Base-by-base conservation (phyloP, 2,113 vertebrate genomes). In the Passer montanus region DNA sequence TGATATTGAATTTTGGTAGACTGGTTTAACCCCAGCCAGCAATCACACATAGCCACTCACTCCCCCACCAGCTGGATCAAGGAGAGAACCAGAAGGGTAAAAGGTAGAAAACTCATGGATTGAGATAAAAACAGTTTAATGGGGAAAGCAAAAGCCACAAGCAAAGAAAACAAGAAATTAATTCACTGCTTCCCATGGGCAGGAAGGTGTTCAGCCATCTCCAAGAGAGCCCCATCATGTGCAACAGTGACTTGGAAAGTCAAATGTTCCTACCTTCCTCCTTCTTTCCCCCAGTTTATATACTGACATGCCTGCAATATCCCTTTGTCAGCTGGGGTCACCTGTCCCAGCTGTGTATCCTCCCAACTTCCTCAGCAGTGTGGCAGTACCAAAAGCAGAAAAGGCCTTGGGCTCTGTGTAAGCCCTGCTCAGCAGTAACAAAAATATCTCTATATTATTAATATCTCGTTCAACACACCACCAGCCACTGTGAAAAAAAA, bases 291-390 rank as follows among this genome's bases (percentile, higher is more conserved):
- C 9, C 15, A 10, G 0, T 53, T n/a, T 53, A 39, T 30, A 26
- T 10, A 39, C 13, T 52, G 13, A 37, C 28, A 53, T 13, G 1
- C 52, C 23, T 67, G 60, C 27, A 67, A 52, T 33, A 6, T 74
- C 4, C 28, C 53, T 75, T 68, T 53, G 7, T 52, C 28, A n/a
- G 3, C 1, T 74, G 20, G 37, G 7, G 3, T 56, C 35, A 64
- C 19, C 22, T 44, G 37, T 26, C 23, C 16, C 5, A 6, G 15
- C 19, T 26, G 15, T n/a, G 46, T n/a, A 15, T 82, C 28, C 23
- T 73, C 9, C 3, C 18, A 66, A 3, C 3, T 37, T 80, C 22
- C 22, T 73, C 0, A 0, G 17, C 31, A 24, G 6, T 13, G 37
- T n/a, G 60, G 19, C 33, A 52, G 15, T 31, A 19, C 5, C 1